Conservation (phyloP, 2,797 vertebrate species). For the Ptychobarbus kaznakovi region DNA sequence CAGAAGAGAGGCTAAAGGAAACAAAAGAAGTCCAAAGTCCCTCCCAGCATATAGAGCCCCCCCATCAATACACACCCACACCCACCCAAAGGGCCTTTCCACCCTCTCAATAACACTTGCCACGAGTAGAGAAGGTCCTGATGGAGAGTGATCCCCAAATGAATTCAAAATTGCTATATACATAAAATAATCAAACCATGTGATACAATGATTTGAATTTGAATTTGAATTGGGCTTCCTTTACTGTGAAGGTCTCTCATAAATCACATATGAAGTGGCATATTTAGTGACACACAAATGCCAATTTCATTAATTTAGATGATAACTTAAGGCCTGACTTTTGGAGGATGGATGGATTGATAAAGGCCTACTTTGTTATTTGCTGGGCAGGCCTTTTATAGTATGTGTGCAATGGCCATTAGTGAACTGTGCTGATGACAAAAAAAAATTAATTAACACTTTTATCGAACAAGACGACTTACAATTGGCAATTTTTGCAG, state of each 20-base stretch:
- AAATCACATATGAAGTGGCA: neutral
- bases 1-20: constrained; percentile 61
- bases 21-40: constrained; percentile 59
- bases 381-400: neutral
- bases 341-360: neutral
- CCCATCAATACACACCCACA: constrained; percentile 11
- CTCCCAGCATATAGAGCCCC: constrained; percentile 50
- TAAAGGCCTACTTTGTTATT: neutral
- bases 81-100: constrained; percentile 57
- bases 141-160: constrained; percentile 25
- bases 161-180: neutral
- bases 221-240: neutral
- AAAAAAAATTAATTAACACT: no score
- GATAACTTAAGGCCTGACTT: neutral
- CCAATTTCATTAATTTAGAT: neutral
- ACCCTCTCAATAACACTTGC: constrained; percentile 72
- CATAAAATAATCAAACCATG: neutral
- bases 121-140: constrained; percentile 62
- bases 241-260: no score
- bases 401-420: no score
- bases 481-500: neutral
- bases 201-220: neutral
- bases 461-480: neutral
- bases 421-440: neutral
- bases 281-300: neutral